phyloP scores from a whole-genome alignment of 2,888 invertebrate genomes.

The Geotrupes spiniger region DNA sequence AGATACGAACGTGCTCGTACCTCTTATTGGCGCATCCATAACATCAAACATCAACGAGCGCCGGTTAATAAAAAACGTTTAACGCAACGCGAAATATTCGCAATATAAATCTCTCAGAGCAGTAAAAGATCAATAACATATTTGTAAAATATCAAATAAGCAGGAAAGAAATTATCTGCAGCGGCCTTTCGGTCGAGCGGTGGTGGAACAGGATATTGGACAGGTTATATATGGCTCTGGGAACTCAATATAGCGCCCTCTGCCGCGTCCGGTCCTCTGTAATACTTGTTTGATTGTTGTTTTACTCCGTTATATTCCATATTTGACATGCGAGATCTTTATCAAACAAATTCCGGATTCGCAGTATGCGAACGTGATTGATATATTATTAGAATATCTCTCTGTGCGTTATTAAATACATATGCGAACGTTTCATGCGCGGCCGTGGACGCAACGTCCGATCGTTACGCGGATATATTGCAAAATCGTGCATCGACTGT shows the following conservation, averaged over 20 bases:
- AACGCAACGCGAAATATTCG: conserved; percentile 12
- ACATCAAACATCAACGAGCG: neutral
- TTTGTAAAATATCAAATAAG: conserved; percentile 21
- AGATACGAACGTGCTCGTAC: too few species aligned
- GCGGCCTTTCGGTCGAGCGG: conserved; percentile 35
- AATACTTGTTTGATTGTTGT: conserved; percentile 40
- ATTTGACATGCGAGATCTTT: conserved; percentile 35
- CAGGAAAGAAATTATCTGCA: conserved; percentile 39
- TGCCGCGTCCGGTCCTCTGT: conserved; percentile 36
- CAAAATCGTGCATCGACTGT: too few species aligned
- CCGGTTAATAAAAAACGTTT: too few species aligned
- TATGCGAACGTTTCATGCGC: neutral
- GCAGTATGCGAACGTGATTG: conserved; percentile 21
- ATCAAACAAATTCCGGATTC: conserved; percentile 25
- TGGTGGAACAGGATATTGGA: conserved; percentile 39
- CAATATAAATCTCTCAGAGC: conserved; percentile 10
- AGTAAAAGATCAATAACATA: conserved; percentile 15
- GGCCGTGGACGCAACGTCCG: too few species aligned
- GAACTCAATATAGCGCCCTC: conserved; percentile 38
- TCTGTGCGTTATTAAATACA: conserved; percentile 10
- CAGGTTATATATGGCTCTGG: conserved; percentile 39
- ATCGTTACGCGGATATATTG: too few species aligned
- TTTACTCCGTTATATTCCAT: conserved; percentile 35
- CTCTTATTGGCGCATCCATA: neutral
- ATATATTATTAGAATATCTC: conserved; percentile 24